phyloP scores from a whole-genome alignment of 2,888 invertebrate species.

The Stenodera caucasica region DNA sequence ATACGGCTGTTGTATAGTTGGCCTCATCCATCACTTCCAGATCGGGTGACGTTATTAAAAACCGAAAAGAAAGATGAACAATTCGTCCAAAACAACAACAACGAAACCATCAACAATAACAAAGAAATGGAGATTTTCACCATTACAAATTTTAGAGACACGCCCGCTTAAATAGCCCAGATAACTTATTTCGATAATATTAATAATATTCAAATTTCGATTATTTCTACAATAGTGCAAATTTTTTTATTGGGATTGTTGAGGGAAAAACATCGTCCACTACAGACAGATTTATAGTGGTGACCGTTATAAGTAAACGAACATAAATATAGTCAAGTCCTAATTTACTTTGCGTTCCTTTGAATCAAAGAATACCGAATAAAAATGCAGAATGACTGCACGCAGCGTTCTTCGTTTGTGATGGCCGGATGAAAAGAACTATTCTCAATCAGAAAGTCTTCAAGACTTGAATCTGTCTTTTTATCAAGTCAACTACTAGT shows the following conservation, averaged over 20 bases:
- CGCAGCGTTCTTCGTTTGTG: conserved; percentile 40
- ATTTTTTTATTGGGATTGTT: neutral
- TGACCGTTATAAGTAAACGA: conserved; percentile 25
- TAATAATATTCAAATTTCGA: no score
- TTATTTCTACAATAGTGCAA: no score
- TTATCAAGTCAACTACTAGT: conserved; percentile 15
- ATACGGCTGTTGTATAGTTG: conserved; percentile 9
- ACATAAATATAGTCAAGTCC: conserved; percentile 37
- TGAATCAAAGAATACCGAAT: conserved; percentile 42
- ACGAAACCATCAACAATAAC: no score
- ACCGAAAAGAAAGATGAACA: neutral
- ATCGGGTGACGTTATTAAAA: conserved; percentile 7
- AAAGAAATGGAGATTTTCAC: no score
- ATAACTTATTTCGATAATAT: no score
- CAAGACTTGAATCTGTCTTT: conserved; percentile 37
- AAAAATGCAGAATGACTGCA: conserved; percentile 44
- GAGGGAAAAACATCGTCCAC: neutral
- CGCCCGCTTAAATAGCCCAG: neutral
- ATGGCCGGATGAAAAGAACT: conserved; percentile 39
- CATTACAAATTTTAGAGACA: neutral
- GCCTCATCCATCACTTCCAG: conserved; percentile 24
- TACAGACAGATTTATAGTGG: conserved; percentile 10
- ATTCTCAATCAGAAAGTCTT: conserved; percentile 39
- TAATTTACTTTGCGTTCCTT: conserved; percentile 42
- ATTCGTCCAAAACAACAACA: no score